Evolutionary conservation across 2,888 invertebrate genomes (phyloP).

Genomic region (Eledona agricola): DNA sequence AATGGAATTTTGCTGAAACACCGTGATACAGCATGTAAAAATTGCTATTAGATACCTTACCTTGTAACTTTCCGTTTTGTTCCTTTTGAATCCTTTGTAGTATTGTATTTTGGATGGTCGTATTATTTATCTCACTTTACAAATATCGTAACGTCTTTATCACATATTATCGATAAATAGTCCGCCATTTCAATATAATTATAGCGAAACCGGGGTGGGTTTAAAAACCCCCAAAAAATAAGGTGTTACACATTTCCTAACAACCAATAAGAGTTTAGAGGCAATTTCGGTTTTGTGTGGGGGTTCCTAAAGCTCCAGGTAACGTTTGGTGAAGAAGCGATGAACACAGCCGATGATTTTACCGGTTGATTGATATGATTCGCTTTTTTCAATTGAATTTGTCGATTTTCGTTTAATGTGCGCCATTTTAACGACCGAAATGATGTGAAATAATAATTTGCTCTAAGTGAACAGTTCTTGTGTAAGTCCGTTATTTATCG

Average conservation of each 20-base stretch:
- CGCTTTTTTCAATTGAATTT: conserved; percentile 11
- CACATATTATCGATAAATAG: conserved; percentile 7
- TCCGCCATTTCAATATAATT: conserved; percentile 14
- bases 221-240: conserved; percentile 39
- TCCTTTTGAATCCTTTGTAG: conserved; percentile 33
- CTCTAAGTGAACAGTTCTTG: too few species aligned
- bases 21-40: conserved; percentile 42
- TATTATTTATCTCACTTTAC: conserved; percentile 18
- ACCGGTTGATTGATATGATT: conserved; percentile 26
- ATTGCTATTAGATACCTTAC: conserved; percentile 31
- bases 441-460: conserved; percentile 13
- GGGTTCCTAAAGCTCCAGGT: conserved; percentile 46
- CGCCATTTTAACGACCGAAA: conserved; percentile 15
- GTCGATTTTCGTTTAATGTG: conserved; percentile 11
- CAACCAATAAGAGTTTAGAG: conserved; percentile 57
- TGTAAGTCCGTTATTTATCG: background rate
- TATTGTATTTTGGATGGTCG: conserved; percentile 25
- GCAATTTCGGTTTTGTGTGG: conserved; percentile 53
- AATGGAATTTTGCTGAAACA: conserved; percentile 42
- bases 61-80: conserved; percentile 35
- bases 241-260: conserved; percentile 52
- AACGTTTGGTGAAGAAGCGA: conserved; percentile 47
- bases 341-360: conserved; percentile 39
- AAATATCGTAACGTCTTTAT: conserved; percentile 15
- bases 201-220: conserved; percentile 13